A percentile compares a stretch with the other conserved stretches of the same genome.
Conservation (phyloP, 2,113 vertebrate species). For the Promerops cafer region DNA sequence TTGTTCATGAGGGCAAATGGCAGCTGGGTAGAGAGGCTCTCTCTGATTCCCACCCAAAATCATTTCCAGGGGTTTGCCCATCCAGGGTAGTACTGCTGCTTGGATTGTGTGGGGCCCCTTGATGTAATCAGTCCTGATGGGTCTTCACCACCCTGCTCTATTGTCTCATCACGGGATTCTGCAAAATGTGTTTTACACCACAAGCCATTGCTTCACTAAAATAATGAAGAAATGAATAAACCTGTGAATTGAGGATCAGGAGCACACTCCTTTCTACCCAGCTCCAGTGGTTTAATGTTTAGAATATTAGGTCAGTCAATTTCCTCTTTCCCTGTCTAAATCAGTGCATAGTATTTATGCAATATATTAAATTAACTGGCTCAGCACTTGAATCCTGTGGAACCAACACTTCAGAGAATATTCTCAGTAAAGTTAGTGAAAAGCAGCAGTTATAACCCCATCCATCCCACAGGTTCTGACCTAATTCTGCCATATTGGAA, state of each 20-base stretch:
- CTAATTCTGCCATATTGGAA: rapidly evolving
- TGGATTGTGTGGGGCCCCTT: neutral
- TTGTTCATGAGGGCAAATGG: neutral
- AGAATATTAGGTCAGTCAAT: neutral
- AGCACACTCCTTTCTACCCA: neutral
- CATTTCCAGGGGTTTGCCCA: neutral
- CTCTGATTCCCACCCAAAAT: neutral
- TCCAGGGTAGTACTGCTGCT: neutral
- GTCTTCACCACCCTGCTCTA: neutral
- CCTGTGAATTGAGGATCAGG: neutral
- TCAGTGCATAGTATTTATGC: neutral
- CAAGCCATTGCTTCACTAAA: neutral
- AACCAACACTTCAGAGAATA: neutral
- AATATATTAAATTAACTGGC: neutral
- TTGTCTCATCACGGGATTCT: neutral
- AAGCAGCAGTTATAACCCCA: neutral
- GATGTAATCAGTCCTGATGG: neutral
- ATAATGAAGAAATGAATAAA: neutral
- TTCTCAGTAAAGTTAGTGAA: neutral
- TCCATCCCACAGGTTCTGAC: neutral
- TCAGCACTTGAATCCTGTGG: neutral
- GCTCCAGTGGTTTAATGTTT: neutral
- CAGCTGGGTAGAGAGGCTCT: neutral
- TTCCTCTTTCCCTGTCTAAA: neutral
- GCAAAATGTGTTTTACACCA: neutral